A percentile compares a stretch with the other conserved stretches of the same genome.
Evolutionary conservation across 2,888 invertebrate species (phyloP).

Genomic region (Mayetiola destructor): DNA sequence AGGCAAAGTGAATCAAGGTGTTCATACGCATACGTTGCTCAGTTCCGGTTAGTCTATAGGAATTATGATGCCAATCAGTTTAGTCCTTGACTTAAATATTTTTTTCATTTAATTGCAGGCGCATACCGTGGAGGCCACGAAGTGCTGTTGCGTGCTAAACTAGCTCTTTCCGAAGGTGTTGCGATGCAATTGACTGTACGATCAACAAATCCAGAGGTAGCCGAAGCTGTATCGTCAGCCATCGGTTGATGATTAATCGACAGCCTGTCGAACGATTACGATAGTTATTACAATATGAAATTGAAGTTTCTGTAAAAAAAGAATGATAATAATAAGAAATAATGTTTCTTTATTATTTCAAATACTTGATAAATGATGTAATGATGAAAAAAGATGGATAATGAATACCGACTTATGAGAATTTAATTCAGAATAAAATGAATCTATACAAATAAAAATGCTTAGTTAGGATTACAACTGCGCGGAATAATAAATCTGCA

Average conservation of each 20-base stretch:
- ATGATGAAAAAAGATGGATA: too few relatives aligned
- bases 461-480: too few relatives aligned
- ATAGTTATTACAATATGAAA: neutral
- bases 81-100: neutral
- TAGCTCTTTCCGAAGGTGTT: conserved; percentile 60
- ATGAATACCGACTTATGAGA: too few relatives aligned
- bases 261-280: neutral
- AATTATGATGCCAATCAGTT: too few relatives aligned
- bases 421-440: too few relatives aligned
- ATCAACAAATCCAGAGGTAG: conserved; percentile 70
- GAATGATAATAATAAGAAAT: too few relatives aligned
- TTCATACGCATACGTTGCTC: conserved; percentile 63
- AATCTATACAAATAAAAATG: too few relatives aligned
- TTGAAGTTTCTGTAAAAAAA: conserved; percentile 7
- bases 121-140: conserved; percentile 84
- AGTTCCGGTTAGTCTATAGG: conserved; percentile 49
- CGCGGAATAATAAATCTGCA: too few relatives aligned
- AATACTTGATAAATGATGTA: too few relatives aligned
- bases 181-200: conserved; percentile 88
- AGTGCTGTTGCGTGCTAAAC: conserved; percentile 71
- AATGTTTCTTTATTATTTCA: too few relatives aligned
- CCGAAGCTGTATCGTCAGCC: conserved; percentile 72
- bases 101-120: conserved; percentile 36
- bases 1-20: conserved; percentile 69
- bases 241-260: conserved; percentile 48